Conservation (phyloP, 2,888 invertebrate species). For the Ophion obscuratus region DNA sequence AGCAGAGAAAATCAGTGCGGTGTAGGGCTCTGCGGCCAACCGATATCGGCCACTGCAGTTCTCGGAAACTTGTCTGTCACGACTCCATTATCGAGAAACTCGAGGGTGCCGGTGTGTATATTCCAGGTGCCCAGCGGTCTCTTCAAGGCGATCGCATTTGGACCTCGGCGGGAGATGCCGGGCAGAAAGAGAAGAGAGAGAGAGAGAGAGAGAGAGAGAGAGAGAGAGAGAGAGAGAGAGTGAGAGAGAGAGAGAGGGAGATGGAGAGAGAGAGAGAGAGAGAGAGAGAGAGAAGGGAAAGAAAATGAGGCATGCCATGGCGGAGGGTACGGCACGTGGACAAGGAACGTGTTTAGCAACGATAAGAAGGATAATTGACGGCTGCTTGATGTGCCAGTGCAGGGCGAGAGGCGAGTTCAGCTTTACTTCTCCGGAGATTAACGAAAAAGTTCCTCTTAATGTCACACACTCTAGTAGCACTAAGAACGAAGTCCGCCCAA, state of each 20-base stretch:
- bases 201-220: background rate
- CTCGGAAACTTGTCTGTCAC: slow-evolving; percentile 15
- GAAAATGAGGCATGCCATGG: background rate
- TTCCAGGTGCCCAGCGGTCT: slow-evolving; percentile 39
- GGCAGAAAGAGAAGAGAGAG: background rate
- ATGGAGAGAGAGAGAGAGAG: slow-evolving; percentile 1
- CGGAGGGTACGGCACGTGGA: slow-evolving; percentile 29
- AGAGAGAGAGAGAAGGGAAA: slow-evolving; percentile 17
- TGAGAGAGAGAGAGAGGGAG: background rate
- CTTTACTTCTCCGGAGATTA: slow-evolving; percentile 63
- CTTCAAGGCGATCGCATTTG: slow-evolving; percentile 35
- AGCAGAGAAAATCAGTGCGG: background rate
- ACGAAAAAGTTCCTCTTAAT: slow-evolving; percentile 62
- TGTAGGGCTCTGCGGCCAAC: no score
- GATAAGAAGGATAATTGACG: slow-evolving; percentile 67
- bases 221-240: background rate
- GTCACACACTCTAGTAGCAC: slow-evolving; percentile 40
- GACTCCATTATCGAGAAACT: slow-evolving; percentile 49
- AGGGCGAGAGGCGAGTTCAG: slow-evolving; percentile 30
- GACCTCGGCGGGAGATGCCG: background rate
- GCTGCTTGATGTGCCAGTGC: slow-evolving; percentile 44
- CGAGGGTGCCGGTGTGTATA: slow-evolving; percentile 31
- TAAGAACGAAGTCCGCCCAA: slow-evolving; percentile 53
- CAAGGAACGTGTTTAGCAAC: slow-evolving; percentile 66
- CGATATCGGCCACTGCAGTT: background rate